Percentiles rank a stretch among this genome's conserved stretches.
These are phyloP conservation scores for Syrrhaptes paradoxus DNA, from an alignment of 2,113 vertebrate species.

Conservation along the genomic window DNA sequence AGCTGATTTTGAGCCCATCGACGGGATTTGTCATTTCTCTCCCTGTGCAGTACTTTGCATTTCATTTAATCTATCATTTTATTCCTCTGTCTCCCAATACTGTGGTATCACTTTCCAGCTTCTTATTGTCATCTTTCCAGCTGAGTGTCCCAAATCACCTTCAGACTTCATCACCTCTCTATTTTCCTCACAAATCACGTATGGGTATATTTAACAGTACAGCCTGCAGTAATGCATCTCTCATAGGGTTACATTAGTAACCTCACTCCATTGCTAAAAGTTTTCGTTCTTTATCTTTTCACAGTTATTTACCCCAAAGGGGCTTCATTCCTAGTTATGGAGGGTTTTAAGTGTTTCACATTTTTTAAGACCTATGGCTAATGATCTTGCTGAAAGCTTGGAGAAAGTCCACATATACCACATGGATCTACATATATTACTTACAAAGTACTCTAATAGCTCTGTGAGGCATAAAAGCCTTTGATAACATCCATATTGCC, in stretches of 20 bases:
- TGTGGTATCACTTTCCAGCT: not conserved
- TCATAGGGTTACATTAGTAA: not conserved
- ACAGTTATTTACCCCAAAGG: not conserved
- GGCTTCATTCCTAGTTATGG: not conserved
- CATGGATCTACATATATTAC: not conserved
- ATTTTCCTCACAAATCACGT: not conserved
- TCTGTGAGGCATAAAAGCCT: not conserved
- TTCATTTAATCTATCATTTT: not conserved
- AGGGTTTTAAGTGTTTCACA: not conserved
- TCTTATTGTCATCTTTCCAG: not conserved
- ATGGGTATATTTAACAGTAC: not conserved
- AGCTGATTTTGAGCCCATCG: not conserved
- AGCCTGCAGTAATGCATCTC: not conserved
- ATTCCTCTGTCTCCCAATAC: not conserved
- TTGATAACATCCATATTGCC: not conserved
- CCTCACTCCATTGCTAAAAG: not conserved
- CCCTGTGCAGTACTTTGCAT: not conserved
- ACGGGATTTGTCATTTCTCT: not conserved
- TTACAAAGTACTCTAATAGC: not conserved
- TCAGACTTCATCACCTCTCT: not conserved
- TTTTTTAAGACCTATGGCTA: not conserved
- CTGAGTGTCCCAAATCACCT: not conserved
- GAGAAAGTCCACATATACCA: not conserved
- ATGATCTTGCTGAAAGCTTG: not conserved
- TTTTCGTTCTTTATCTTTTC: not conserved